Percentiles rank a stretch among this genome's conserved stretches.
These are phyloP conservation scores for Bembecia ichneumoniformis DNA, from an alignment of 2,888 invertebrate genomes.

Conservation along the genomic window DNA sequence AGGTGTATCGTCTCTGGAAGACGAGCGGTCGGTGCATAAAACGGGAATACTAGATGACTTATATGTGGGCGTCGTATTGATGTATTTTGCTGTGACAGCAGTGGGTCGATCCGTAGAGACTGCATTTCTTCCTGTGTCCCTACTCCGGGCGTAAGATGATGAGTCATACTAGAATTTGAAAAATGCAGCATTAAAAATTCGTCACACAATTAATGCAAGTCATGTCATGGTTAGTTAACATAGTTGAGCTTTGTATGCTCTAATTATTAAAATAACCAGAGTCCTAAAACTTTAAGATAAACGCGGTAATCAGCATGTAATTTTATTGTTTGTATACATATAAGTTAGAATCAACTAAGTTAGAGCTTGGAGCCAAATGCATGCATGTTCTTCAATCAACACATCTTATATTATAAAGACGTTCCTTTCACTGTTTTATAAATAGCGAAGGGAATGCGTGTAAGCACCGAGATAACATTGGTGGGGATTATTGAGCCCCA, in stretches of 20 bases:
- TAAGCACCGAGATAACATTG: conserved; percentile 27
- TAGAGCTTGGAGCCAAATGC: conserved; percentile 10
- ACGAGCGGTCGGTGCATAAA: conserved; percentile 40
- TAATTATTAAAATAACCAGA: too few species aligned
- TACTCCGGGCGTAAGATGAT: conserved; percentile 47
- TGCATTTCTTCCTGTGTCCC: conserved; percentile 36
- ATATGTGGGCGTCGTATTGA: conserved; percentile 48
- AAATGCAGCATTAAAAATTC: conserved; percentile 1
- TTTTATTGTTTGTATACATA: not conserved
- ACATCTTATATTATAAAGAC: conserved; percentile 35
- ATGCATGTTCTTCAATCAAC: conserved; percentile 44
- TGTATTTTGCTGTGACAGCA: conserved; percentile 61
- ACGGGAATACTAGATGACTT: conserved; percentile 66
- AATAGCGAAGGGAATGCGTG: conserved; percentile 51
- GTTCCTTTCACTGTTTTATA: conserved; percentile 48
- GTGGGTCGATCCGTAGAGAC: conserved; percentile 45
- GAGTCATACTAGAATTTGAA: conserved; percentile 55
- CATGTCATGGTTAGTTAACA: not conserved
- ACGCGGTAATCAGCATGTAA: not conserved
- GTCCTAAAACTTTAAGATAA: not conserved
- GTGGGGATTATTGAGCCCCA: conserved; percentile 40
- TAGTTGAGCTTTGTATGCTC: not conserved
- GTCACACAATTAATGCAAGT: not conserved
- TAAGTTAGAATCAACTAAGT: not conserved
- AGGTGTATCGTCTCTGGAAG: conserved; percentile 48